Base-by-base conservation (phyloP, 2,113 vertebrate genomes). In the Castor canadensis region DNA sequence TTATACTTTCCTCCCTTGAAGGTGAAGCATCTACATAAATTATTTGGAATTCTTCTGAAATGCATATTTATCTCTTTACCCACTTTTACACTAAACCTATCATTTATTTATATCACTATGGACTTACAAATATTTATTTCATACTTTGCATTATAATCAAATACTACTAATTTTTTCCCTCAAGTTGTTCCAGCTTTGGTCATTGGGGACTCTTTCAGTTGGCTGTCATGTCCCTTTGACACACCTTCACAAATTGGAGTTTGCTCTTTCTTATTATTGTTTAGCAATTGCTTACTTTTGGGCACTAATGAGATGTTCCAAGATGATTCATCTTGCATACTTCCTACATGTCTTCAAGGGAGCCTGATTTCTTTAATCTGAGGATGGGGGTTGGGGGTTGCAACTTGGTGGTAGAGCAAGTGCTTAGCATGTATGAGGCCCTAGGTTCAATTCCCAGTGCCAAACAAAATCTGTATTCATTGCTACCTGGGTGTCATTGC, bases 11-110 rank as follows among this genome's bases (percentile, higher is more conserved):
- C 40, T 73, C 40, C 38, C 20, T 49, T 54, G 38, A 47, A 38
- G 54, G n/a, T 28, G 5, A 56, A 62, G 28, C 28, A 47, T 40
- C 49, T 58, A 49, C 16, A 32, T n/a, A 73, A 58, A 73, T 86
- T 56, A 80, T 40, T n/a, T 32, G 47, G 52, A 89, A 86, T 49
- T 86, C 32, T 92, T 87, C 56, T 90, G 38, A 88, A 73, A 89
- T 45, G 26, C 32, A 93, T 54, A 80, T 95, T 40, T 40, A 22
- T 45, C 16, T 64, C 32, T 62, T 76, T 30, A 30, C 30, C 20
- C 1, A 30, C 6, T 45, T 73, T 15, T 62, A 24, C 30, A 49
- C 47, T 83, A 79, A 84, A 35, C 80, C 30, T 47, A 47, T 62
- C 15, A 71, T 77, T 79, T 87, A 66, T 56, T 76, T 93, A 56